A percentile compares a stretch with the other conserved stretches of the same genome.
These are phyloP conservation scores for Erythrolamprus reginae DNA, from an alignment of 2,113 vertebrate species.

Conservation along the genomic window DNA sequence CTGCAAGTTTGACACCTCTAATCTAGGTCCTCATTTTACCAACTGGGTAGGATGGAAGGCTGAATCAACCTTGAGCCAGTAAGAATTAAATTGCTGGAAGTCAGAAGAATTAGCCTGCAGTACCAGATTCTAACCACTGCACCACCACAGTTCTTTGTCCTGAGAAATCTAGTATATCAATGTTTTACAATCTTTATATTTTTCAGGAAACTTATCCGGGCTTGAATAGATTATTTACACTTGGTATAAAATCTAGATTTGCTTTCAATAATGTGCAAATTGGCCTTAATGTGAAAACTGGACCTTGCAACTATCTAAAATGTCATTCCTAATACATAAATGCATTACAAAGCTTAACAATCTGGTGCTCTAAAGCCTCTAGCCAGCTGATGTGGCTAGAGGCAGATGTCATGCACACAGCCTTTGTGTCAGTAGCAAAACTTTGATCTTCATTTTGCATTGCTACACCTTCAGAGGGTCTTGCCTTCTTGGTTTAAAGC, in stretches of 20 bases:
- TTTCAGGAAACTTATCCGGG: neutral
- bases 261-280: neutral
- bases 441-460: slow-evolving; percentile 23
- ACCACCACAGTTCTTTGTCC: neutral
- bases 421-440: slow-evolving; percentile 6
- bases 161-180: neutral
- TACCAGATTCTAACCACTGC: neutral
- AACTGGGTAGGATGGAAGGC: neutral
- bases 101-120: neutral
- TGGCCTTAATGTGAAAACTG: neutral
- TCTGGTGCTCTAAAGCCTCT: neutral
- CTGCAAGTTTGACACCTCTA: no score
- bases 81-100: neutral
- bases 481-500: slow-evolving; percentile 4
- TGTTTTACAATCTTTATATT: neutral
- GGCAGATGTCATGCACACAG: neutral
- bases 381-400: slow-evolving; percentile 4
- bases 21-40: no score
- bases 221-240: neutral
- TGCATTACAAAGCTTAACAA: neutral
- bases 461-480: slow-evolving; percentile 20
- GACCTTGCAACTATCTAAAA: neutral
- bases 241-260: neutral
- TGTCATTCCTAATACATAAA: neutral
- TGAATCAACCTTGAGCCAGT: neutral